Evolutionary conservation across 2,888 invertebrate genomes (phyloP).

Genomic region (Escarpia spicata): DNA sequence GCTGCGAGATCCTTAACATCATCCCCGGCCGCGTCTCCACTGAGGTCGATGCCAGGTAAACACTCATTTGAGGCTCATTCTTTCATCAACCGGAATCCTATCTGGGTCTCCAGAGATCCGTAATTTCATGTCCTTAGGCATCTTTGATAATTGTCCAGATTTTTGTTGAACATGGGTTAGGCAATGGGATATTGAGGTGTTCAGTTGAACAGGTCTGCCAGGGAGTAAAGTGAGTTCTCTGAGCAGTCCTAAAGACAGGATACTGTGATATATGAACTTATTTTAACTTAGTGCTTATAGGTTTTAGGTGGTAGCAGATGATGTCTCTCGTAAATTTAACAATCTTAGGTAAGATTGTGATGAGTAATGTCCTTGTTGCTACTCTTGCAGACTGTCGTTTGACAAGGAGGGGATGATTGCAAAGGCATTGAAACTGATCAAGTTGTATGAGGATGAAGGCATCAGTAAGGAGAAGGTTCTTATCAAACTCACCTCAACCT

Average conservation of each 20-base stretch:
- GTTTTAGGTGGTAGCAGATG: neutral
- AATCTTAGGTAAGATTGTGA: neutral
- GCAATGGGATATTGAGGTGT: too few species aligned
- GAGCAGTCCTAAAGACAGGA: too few species aligned
- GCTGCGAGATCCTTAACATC: conserved; percentile 95
- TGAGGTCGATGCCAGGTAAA: conserved; percentile 91
- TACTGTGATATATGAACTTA: too few species aligned
- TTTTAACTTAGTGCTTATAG: too few species aligned
- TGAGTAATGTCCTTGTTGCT: neutral
- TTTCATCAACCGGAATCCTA: too few species aligned
- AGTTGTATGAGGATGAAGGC: conserved; percentile 88
- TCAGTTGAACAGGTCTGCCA: too few species aligned
- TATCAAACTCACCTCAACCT: conserved; percentile 97
- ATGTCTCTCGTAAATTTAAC: neutral
- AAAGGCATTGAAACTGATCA: conserved; percentile 88
- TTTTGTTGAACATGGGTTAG: too few species aligned
- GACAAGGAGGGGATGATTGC: conserved; percentile 89
- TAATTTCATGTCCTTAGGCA: too few species aligned
- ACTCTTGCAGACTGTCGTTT: conserved; percentile 82
- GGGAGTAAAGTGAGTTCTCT: too few species aligned
- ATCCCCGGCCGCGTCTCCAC: conserved; percentile 97
- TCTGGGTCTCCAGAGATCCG: too few species aligned
- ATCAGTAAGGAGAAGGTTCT: conserved; percentile 90
- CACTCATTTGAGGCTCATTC: neutral
- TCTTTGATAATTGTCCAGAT: too few species aligned